Evolutionary conservation across 2,888 invertebrate species (phyloP), one percentile per base, ranked within the genome.

Genomic region (Amiota communis): DNA sequence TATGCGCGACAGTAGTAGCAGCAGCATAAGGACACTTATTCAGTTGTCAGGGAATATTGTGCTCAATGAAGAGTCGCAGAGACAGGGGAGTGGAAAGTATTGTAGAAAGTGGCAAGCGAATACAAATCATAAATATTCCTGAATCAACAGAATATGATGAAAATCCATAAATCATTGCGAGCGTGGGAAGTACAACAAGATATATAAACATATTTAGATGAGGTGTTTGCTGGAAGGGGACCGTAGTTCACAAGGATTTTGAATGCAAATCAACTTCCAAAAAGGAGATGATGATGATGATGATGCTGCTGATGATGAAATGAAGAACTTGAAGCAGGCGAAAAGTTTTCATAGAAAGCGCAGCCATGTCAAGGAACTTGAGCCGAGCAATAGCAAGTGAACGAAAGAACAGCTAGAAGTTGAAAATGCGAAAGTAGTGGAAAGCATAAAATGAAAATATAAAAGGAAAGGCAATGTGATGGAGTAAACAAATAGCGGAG

Each of bases 121-220:
- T 81, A 80, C 73, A 77, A 83, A 82, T 85, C 83, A 87, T 84
- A 87, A 87, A 87, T 87, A 86, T 86, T 84, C 86, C 82, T 82
- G 86, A 87, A 83, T 86, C 86, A 86, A 87, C 86, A 84, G 86
- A 87, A 87, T 82, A 87, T 86, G 86, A 87, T 87, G 81, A 86
- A 85, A 84, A 86, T 82, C 86, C 86, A 87, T 87, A 86, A 87
- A 87, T 87, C 87, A 87, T 86, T 81, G 36, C 63, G 20, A 68
- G 53, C 15, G 46, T 20, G 51, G 51, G 36, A 36, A 36, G 8
- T 36, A 48, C 59, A 59, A 53, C 53, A 53, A 53, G n/a, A 53
- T 6, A 36, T 36, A 36, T 6, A 36, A 36, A 36, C 36, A 36
- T 36, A 36, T 36, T 36, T 6, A 2, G 61, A 12, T 17, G 17